Base-by-base conservation (phyloP, 30 jellyfish, hydroid and myxozoan genomes). In the Aurelia aurita complex sp. Pacific region DNA sequence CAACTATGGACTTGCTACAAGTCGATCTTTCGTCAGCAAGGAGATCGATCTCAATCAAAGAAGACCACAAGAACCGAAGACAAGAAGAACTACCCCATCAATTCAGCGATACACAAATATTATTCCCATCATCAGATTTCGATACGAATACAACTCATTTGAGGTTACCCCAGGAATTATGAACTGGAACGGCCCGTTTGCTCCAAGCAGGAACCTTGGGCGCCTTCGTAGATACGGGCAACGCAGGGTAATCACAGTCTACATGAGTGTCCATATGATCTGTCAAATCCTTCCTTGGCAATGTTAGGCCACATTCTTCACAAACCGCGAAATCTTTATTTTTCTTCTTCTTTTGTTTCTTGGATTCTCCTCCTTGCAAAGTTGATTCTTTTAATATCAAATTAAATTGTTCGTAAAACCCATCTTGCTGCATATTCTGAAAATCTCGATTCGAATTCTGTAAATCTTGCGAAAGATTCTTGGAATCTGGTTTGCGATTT, bases 161-260 rank as follows among this genome's bases (percentile, higher is more conserved):
- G 46, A 53, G 78, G 4, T 87, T 92, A 4, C 89, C 91, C 98
- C 98, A 93, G 0, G 98, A 94, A 85, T 65, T 88, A 38, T 63
- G 79, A 10, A 93, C 80, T 33, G 85, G 81, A 51, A 32, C 42
- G 10, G 69, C 80, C 33, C 63, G 15, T n/a, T 69, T 51, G 15
- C 67, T 29, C 85, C 88, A 80, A 29, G 89, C 15, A 1, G 86
- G 90, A 14, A 29, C 40, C 60, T 73, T 83, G 17, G 74, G 77
- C 3, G 85, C 83, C 70, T 57, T 55, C 32, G 74, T 60, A 14
- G 88, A 73, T 9, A 85, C 17, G 14, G 98, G 98, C 53, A 93
- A 70, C n/a, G 97, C 92, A 33, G 98, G 98, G 67, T 88, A 93
- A 36, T 87, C 96, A 61, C 60, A 40, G 23, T 93, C 98, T 9